Base-by-base conservation (phyloP, 2,113 vertebrate species). In the Chlorodrepanis virens region DNA sequence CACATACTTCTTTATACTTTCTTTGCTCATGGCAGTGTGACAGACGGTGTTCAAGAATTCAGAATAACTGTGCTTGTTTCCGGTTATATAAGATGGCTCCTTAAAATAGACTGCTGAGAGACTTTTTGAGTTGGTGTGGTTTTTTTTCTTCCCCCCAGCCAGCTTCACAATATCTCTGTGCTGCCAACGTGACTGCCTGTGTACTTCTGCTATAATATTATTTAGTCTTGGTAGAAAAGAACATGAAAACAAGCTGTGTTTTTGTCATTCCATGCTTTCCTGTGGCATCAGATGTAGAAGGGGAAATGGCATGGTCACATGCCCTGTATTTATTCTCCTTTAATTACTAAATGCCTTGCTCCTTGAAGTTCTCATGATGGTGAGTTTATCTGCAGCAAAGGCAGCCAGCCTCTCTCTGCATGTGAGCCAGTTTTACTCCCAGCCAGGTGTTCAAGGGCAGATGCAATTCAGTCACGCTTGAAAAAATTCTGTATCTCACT, bases 71-170 rank as follows among this genome's bases (percentile, higher is more conserved):
- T 61, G 57, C 31, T 88, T 77, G 84, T 64, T 94, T 95, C 92
- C 84, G 94, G 85, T 95, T 95, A 93, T 33, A 49, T 86, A 82
- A 95, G 88, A 82, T 74, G 31, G 33, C 31, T 92, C 47, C 94
- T 94, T 94, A 95, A 97, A 96, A 97, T 94, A 97, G 93, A 64
- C 33, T 90, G 33, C 31, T 57, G 75, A 81, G 79, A 72, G 16
- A 18, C 8, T 57, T 60, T 77, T 44, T 76, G 69, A 57, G 11
- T 53, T 87, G 22, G 14, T 68, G 15, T 8, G 8, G 63, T 37
- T 54, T 40, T 53, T 69, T 53, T 50, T 2, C 10, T 27, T 63
- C 2, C 14, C 28, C 10, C 9, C 3, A 44, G 6, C 19, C 24
- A 90, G 33, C 69, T 75, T 94, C 39, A 56, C 29, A 53, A 21